Conservation (phyloP, 2,797 vertebrate genomes). For the Tarsius wallacei region DNA sequence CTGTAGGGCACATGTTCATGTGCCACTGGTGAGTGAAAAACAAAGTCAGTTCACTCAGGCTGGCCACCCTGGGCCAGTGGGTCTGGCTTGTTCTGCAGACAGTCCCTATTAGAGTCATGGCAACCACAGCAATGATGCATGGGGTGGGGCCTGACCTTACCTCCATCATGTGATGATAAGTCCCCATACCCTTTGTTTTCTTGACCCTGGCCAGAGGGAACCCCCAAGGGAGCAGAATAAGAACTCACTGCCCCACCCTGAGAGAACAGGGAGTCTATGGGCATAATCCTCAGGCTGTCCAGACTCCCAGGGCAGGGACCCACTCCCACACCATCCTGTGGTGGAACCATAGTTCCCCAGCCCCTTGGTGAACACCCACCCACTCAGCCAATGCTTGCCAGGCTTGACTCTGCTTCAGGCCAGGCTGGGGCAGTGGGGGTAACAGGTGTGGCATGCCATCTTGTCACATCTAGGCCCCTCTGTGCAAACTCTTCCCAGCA, state of each 20-base stretch:
- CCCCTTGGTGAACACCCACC: not conserved
- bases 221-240: not conserved
- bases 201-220: fast-evolving
- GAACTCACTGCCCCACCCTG: not conserved
- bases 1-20: not conserved
- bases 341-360: not conserved
- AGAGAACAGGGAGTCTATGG: fast-evolving
- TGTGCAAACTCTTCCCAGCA: fast-evolving
- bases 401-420: fast-evolving
- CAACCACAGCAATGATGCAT: fast-evolving
- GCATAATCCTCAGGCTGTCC: not conserved
- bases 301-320: too few relatives aligned
- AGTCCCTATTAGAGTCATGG: fast-evolving
- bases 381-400: not conserved
- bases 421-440: fast-evolving
- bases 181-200: fast-evolving
- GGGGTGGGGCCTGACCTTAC: fast-evolving
- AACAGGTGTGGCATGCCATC: fast-evolving
- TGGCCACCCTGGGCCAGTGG: too few relatives aligned
- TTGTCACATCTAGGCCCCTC: not conserved
- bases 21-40: not conserved
- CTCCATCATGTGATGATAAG: fast-evolving
- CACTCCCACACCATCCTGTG: fast-evolving
- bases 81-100: not conserved
- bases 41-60: not conserved